These are phyloP conservation scores for Amiota communis DNA, from an alignment of 2,888 invertebrate species.

Conservation along the genomic window DNA sequence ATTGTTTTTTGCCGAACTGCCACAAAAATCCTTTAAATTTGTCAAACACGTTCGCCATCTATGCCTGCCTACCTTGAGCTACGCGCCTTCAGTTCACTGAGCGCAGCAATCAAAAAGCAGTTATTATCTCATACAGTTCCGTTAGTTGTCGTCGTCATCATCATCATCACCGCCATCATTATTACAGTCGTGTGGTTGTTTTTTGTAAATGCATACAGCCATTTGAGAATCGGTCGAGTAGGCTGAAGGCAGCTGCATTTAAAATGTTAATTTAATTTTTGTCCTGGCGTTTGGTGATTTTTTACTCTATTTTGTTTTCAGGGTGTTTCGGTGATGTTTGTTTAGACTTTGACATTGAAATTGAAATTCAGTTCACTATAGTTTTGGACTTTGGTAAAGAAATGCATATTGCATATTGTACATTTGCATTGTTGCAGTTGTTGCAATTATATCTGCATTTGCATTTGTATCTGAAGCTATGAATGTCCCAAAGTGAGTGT, in stretches of 20 bases:
- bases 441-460: background rate
- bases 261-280: background rate
- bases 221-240: no score
- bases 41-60: no score
- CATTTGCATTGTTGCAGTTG: constrained; percentile 52
- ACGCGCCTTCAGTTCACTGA: constrained; percentile 6
- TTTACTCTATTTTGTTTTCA: constrained; percentile 27
- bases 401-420: constrained; percentile 61
- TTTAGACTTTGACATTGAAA: constrained; percentile 63
- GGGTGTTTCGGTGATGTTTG: constrained; percentile 36
- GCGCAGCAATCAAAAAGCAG: constrained; percentile 50
- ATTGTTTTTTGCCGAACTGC: no score
- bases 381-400: constrained; percentile 37
- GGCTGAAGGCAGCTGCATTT: constrained; percentile 25
- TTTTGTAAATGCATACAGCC: no score
- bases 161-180: background rate
- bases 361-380: constrained; percentile 51
- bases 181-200: no score
- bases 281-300: background rate
- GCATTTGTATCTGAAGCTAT: constrained; percentile 44
- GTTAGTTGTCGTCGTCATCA: background rate
- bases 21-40: no score
- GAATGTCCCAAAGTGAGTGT: constrained; percentile 21
- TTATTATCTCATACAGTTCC: constrained; percentile 48
- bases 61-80: no score